These are phyloP conservation scores for Omphaloscelis lunosa DNA, from an alignment of 2,888 invertebrate species.

Conservation along the genomic window DNA sequence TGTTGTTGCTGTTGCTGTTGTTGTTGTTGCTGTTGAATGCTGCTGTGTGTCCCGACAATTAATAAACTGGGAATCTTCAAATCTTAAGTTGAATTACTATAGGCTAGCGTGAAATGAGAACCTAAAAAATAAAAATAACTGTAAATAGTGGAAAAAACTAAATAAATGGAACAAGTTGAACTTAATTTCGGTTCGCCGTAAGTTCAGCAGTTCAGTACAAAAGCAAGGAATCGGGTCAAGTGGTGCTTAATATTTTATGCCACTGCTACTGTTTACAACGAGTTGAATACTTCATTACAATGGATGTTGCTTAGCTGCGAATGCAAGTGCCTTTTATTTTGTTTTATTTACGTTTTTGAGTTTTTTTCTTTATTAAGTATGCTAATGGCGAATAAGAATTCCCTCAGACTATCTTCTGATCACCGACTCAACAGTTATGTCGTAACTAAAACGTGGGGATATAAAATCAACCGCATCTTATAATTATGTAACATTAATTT, in stretches of 20 bases:
- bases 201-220: constrained; percentile 42
- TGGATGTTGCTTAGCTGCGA: constrained; percentile 29
- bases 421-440: no score
- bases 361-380: background rate
- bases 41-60: background rate
- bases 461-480: no score
- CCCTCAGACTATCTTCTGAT: background rate
- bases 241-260: constrained; percentile 68
- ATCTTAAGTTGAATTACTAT: background rate
- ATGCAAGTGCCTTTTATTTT: constrained; percentile 36
- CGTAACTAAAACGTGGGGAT: no score
- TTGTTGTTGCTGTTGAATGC: background rate
- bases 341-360: background rate
- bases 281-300: constrained; percentile 62
- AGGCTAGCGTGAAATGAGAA: background rate
- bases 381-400: background rate
- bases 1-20: no score
- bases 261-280: constrained; percentile 60
- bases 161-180: constrained; percentile 21
- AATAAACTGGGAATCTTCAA: background rate
- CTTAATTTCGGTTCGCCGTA: constrained; percentile 33
- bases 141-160: background rate
- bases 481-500: no score
- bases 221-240: constrained; percentile 53
- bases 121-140: background rate